A percentile compares a stretch with the other conserved stretches of the same genome.
Conservation (phyloP, 2,888 invertebrate genomes). For the Pyrrhosoma nymphula region DNA sequence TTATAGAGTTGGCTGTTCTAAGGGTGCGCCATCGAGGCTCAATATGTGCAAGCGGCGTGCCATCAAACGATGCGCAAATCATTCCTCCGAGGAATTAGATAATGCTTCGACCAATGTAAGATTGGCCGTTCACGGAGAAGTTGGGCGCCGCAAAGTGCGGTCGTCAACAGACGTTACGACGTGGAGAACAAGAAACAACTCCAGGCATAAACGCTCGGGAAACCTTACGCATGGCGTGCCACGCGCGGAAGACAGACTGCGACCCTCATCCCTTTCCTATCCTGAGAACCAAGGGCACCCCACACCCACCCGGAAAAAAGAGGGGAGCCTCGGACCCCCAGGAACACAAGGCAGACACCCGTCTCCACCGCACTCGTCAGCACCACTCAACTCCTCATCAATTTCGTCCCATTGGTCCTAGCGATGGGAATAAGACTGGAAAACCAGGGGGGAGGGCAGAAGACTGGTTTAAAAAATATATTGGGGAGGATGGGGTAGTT, state of each 20-base stretch:
- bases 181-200: background rate
- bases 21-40: too few species aligned
- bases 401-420: slow-evolving; percentile 57
- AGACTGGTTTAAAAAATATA: background rate
- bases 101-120: too few species aligned
- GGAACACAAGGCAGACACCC: slow-evolving; percentile 1
- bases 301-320: background rate
- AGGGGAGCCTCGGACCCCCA: background rate
- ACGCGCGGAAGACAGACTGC: background rate
- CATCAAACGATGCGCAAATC: too few species aligned
- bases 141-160: background rate
- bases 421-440: slow-evolving; percentile 43
- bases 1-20: too few species aligned
- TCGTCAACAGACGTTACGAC: background rate
- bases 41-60: too few species aligned
- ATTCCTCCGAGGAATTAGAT: too few species aligned
- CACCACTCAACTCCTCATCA: slow-evolving; percentile 60
- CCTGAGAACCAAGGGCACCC: background rate
- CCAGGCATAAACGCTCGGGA: background rate
- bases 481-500: background rate
- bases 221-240: background rate
- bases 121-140: background rate
- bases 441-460: background rate
- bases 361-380: slow-evolving; percentile 48
- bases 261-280: background rate